Evolutionary conservation across 2,797 vertebrate species (phyloP).

Genomic region (Anableps anableps): DNA sequence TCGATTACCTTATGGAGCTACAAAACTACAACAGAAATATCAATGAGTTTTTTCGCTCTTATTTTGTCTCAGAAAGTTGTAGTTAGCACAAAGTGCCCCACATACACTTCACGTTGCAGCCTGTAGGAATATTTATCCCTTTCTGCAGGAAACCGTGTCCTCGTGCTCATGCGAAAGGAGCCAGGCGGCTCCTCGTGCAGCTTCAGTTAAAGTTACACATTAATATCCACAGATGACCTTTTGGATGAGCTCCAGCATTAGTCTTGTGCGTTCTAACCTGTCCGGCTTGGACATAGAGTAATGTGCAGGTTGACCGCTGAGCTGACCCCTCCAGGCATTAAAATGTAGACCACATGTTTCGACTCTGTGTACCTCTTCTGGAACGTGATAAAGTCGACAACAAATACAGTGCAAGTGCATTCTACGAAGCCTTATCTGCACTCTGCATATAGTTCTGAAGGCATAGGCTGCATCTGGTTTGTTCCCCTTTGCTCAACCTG

Average conservation of each 20-base stretch:
- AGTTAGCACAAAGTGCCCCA: constrained; percentile 59
- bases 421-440: constrained; percentile 72
- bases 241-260: constrained; percentile 81
- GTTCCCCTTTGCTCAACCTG: constrained; percentile 55
- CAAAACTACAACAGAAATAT: constrained; percentile 52
- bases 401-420: constrained; percentile 73
- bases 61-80: constrained; percentile 64
- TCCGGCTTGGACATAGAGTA: constrained; percentile 81
- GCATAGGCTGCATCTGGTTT: constrained; percentile 68
- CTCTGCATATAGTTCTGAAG: constrained; percentile 59
- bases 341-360: constrained; percentile 81
- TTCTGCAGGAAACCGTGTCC: constrained; percentile 46
- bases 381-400: constrained; percentile 77
- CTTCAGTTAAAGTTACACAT: constrained; percentile 81
- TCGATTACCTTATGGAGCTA: constrained; percentile 69
- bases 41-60: constrained; percentile 54
- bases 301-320: constrained; percentile 82
- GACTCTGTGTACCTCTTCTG: constrained; percentile 67
- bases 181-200: constrained; percentile 61
- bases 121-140: constrained; percentile 57
- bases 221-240: constrained; percentile 85
- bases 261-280: constrained; percentile 79
- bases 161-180: constrained; percentile 38
- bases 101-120: constrained; percentile 53
- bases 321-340: constrained; percentile 78